Evolutionary conservation across 2,888 invertebrate genomes (phyloP).

Genomic region (Onchidella celtica): DNA sequence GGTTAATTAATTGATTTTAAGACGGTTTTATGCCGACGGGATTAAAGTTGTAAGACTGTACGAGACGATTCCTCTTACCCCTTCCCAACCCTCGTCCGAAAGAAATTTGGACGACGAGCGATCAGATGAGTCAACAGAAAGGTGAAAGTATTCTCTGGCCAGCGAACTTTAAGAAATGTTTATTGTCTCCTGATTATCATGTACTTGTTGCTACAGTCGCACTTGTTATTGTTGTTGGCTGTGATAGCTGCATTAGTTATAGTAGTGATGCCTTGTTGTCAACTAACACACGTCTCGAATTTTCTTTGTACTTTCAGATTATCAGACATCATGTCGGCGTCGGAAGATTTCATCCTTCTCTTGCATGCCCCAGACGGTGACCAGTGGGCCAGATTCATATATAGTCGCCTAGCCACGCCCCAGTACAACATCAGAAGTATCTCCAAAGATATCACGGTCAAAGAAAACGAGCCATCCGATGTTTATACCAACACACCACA

Average conservation of each 20-base stretch:
- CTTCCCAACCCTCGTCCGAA: too few species aligned
- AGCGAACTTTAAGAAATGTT: too few species aligned
- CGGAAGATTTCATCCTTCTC: conserved; percentile 12
- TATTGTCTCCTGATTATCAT: too few species aligned
- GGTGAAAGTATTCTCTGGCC: too few species aligned
- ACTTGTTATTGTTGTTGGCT: not conserved
- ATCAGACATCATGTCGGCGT: conserved; percentile 5
- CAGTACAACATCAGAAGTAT: conserved; percentile 39
- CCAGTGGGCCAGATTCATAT: conserved; percentile 37
- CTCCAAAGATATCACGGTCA: not conserved
- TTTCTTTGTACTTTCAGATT: not conserved
- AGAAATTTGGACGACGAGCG: too few species aligned
- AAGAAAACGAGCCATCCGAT: not conserved
- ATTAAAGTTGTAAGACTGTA: too few species aligned
- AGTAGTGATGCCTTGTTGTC: not conserved
- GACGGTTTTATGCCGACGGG: too few species aligned
- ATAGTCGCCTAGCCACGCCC: conserved; percentile 12
- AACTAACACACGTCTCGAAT: not conserved
- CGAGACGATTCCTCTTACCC: too few species aligned
- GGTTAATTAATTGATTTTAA: too few species aligned
- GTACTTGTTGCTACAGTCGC: too few species aligned
- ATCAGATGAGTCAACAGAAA: too few species aligned
- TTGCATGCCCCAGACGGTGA: conserved; percentile 32
- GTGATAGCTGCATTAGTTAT: not conserved
- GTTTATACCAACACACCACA: not conserved